Evolutionary conservation across 2,888 invertebrate species (phyloP), one percentile per base, ranked within the genome.

Genomic region (Prosapia bicincta): DNA sequence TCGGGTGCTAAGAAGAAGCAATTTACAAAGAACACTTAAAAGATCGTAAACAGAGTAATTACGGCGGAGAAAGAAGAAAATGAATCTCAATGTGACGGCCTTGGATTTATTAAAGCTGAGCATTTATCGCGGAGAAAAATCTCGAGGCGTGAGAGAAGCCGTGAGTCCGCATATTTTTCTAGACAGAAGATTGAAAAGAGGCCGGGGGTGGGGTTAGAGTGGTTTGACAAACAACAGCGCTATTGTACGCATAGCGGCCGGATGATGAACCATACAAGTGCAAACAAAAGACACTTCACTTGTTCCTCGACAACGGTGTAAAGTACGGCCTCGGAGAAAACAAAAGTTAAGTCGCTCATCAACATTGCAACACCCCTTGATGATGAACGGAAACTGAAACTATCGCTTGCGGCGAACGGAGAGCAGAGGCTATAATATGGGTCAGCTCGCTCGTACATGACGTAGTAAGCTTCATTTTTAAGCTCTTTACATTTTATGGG

Each of bases 151-250:
- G 67, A 67, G 66, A 32, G 66, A 38, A 25, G 24, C n/a, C 67
- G 72, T 67, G 72, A 67, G 67, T 72, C 26, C 28, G 67, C 67
- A 72, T 72, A 67, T 72, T 67, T 38, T 66, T 38, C 26, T 24
- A 69, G 26, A 23, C 38, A 67, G 67, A 25, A 26, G 69, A 69
- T 26, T 69, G 72, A 66, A 66, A 54, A 72, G 66, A 72, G 72
- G 24, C 38, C n/a, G 66, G 25, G 66, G 66, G 66, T 20, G 24
- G 66, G 66, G 24, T 38, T 38, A 24, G 72, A 72, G 72, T 66
- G 72, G 72, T 20, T 25, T 10, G 67, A 25, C 72, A 72, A 72
- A 72, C 72, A 72, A 72, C 67, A 26, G 3, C 25, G 66, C 25
- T 30, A 66, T 72, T 66, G 66, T 30, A 43, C 2, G n/a, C 2